Conservation (phyloP, 2,888 invertebrate species). For the Synanthedon formicaeformis region DNA sequence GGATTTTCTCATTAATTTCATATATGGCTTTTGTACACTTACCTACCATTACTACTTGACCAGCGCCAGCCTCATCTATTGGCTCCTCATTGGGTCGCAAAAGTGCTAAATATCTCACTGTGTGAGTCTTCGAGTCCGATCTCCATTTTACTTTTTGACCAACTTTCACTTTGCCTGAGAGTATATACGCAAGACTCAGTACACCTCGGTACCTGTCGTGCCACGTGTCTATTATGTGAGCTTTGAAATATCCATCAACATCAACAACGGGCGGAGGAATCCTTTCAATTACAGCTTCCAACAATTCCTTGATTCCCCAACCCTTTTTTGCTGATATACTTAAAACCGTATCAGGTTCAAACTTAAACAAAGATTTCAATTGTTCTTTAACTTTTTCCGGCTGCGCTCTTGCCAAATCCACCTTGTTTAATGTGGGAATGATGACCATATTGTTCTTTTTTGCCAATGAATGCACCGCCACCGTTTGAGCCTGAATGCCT, state of each 20-base stretch:
- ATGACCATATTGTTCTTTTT: slow-evolving; percentile 83
- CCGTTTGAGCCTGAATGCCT: slow-evolving; percentile 96
- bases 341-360: slow-evolving; percentile 78
- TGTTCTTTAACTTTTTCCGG: slow-evolving; percentile 86
- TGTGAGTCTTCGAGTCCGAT: slow-evolving; percentile 80
- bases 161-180: slow-evolving; percentile 78
- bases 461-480: slow-evolving; percentile 95
- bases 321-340: slow-evolving; percentile 95
- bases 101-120: slow-evolving; percentile 82
- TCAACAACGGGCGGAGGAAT: slow-evolving; percentile 80
- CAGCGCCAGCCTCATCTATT: slow-evolving; percentile 78
- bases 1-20: no score
- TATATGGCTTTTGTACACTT: slow-evolving; percentile 14
- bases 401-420: slow-evolving; percentile 92
- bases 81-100: slow-evolving; percentile 81
- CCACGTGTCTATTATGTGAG: slow-evolving; percentile 93
- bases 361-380: slow-evolving; percentile 83
- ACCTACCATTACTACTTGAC: slow-evolving; percentile 92
- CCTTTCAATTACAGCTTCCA: slow-evolving; percentile 81
- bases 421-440: slow-evolving; percentile 96
- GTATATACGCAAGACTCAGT: slow-evolving; percentile 80
- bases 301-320: slow-evolving; percentile 80
- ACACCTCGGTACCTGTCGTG: slow-evolving; percentile 90
- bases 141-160: slow-evolving; percentile 83
- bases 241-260: slow-evolving; percentile 75